Percentiles rank a stretch among this genome's conserved stretches.
Conservation (phyloP, 2,888 invertebrate genomes). For the Drosophila gaucha region DNA sequence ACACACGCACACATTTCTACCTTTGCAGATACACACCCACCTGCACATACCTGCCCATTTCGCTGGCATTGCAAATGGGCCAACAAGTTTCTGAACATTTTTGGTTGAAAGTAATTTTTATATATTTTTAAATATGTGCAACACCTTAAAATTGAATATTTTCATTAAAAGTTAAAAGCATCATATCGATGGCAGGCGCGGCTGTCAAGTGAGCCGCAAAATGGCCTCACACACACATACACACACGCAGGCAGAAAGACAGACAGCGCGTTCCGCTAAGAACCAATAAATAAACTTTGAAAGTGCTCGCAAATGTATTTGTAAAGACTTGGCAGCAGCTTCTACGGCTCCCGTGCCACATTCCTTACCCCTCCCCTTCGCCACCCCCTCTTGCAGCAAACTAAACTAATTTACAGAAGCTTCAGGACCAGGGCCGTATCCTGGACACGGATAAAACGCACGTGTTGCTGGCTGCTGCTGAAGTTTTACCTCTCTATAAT, state of each 20-base stretch:
- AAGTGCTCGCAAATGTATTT: constrained; percentile 58
- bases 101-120: background rate
- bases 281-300: constrained; percentile 76
- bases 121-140: constrained; percentile 67
- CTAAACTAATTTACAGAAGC: constrained; percentile 57
- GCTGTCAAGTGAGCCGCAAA: constrained; percentile 45
- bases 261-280: constrained; percentile 12
- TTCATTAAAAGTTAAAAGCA: constrained; percentile 80
- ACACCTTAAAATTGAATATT: constrained; percentile 78
- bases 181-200: constrained; percentile 38
- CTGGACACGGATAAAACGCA: constrained; percentile 49
- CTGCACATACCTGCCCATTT: constrained; percentile 7
- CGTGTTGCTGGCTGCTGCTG: constrained; percentile 48
- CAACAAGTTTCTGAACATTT: constrained; percentile 30
- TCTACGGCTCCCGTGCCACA: background rate
- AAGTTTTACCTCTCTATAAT: constrained; percentile 11
- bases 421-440: constrained; percentile 39
- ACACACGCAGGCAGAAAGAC: constrained; percentile 3
- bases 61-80: constrained; percentile 14
- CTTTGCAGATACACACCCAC: background rate
- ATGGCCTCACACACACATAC: constrained; percentile 18
- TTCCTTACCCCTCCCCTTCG: background rate
- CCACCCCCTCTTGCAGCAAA: constrained; percentile 17
- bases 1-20: constrained; percentile 7
- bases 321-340: constrained; percentile 21